These are phyloP conservation scores for Cirrhinus molitorella DNA, from an alignment of 2,797 vertebrate species.

Conservation along the genomic window DNA sequence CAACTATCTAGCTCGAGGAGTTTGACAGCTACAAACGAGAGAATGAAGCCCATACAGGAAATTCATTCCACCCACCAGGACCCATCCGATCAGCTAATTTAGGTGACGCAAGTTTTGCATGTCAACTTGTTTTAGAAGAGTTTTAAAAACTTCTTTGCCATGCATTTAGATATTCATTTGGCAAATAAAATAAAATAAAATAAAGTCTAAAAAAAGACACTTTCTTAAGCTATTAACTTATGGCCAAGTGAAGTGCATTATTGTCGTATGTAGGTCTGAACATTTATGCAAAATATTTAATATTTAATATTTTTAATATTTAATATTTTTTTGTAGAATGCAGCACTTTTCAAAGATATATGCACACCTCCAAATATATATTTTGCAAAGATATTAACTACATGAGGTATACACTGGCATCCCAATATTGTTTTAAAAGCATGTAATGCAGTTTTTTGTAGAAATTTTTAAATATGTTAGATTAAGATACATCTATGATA, in stretches of 20 bases:
- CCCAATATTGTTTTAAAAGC: neutral
- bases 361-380: neutral
- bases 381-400: neutral
- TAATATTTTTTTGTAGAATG: no score
- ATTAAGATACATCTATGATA: neutral
- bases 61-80: slow-evolving; percentile 39
- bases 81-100: slow-evolving; percentile 24
- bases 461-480: neutral
- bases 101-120: slow-evolving; percentile 14
- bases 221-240: neutral
- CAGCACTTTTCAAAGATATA: neutral
- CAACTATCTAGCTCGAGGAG: neutral
- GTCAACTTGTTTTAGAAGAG: neutral
- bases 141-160: neutral
- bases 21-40: slow-evolving; percentile 8
- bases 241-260: neutral
- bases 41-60: slow-evolving; percentile 36
- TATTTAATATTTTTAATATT: no score
- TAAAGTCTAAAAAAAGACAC: neutral
- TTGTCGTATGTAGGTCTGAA: neutral
- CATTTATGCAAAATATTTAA: neutral
- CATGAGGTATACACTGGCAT: neutral
- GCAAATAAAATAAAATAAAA: neutral
- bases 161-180: neutral
- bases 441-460: neutral